Conservation (phyloP, 2,113 vertebrate genomes). For the Eolophus roseicapilla region DNA sequence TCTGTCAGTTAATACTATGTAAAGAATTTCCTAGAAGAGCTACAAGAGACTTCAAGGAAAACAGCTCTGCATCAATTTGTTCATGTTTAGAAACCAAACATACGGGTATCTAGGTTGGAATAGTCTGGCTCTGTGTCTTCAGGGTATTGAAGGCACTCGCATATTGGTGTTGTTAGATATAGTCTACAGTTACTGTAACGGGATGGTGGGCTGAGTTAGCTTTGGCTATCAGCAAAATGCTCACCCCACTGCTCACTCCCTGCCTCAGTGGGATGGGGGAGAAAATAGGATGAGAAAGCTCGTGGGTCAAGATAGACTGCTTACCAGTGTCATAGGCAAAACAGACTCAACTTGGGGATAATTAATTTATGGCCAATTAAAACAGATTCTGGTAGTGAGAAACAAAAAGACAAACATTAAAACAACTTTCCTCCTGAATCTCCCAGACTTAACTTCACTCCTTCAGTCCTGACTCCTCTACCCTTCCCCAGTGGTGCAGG, state of each 20-base stretch:
- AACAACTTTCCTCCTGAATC: not conserved
- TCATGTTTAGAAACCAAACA: not conserved
- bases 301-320: not conserved
- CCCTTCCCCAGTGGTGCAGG: not conserved
- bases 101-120: not conserved
- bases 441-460: not conserved
- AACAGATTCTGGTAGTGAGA: not conserved
- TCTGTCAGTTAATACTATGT: not conserved
- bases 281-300: not conserved
- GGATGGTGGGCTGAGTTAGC: not conserved
- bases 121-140: not conserved
- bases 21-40: not conserved
- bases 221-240: accelerated
- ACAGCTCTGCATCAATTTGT: not conserved
- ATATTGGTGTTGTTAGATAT: not conserved
- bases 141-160: not conserved
- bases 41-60: not conserved
- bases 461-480: not conserved
- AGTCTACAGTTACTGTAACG: not conserved
- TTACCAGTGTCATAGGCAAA: not conserved
- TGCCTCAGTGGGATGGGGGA: not conserved
- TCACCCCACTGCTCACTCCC: not conserved
- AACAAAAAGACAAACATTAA: not conserved
- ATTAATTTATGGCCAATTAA: not conserved
- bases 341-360: not conserved